Base-by-base conservation (phyloP, 1,140 invertebrate genomes). In the Drosophila rhopaloa region DNA sequence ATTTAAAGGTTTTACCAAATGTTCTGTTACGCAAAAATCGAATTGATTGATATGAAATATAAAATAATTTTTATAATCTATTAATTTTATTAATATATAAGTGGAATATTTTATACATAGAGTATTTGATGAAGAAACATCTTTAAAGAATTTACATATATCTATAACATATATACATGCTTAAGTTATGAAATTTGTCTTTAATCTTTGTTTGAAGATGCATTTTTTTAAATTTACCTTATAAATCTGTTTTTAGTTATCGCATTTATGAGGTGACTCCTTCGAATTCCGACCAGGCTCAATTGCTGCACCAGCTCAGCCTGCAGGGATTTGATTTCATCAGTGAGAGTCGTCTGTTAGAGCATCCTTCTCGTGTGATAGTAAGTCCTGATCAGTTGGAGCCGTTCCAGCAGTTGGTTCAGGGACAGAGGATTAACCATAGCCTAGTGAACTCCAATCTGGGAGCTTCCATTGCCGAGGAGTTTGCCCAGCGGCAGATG, bases 241-340 rank as follows among this genome's bases (percentile, higher is more conserved):
- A 32, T 32, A 19, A 27, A 48, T 14, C 9, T n/a, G 0, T 5
- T 56, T 59, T 8, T 29, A 92, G 91, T 27, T 91, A 90, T 53
- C 88, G 76, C 48, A 66, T 92, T 16, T 92, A 92, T 41, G 81
- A 91, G 50, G 68, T 92, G 14, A 78, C 57, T 0, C 62, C 88
- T 1, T 4, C 53, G 9, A 81, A 55, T 32, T n/a, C 35, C 9
- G 61, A 55, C 2, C 86, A 92, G 35, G 46, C 41, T 0, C 35
- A 81, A n/a, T 19, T 76, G 9, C 46, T 92, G 11, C 47, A 76
- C 27, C 32, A 56, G 46, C 65, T 74, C 2, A 85, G 71, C 14
- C 27, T 41, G 10, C 44, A 74, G 19, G 85, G 75, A 6, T 89
- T 77, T 40, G 90, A 92, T 29, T 91, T 92, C 24, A 57, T 90